These are phyloP conservation scores for Rhyacophila brunnea DNA, from an alignment of 1,140 invertebrate species.

Conservation along the genomic window DNA sequence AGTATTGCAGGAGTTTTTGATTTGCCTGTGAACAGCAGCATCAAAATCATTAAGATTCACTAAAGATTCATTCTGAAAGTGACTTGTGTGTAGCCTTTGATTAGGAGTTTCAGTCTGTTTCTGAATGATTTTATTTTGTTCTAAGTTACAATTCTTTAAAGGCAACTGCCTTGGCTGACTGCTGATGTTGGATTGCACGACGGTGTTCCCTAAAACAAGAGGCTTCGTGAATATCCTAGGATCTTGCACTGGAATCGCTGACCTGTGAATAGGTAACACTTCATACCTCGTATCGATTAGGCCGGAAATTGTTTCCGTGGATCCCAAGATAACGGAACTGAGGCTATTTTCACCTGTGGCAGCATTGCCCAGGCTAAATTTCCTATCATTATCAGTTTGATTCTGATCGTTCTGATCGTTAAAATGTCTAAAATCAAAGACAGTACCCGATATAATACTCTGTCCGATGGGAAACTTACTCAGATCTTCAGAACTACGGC, in stretches of 20 bases:
- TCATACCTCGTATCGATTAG: slow-evolving; percentile 61
- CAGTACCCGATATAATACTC: slow-evolving; percentile 29
- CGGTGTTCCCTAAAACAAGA: neutral
- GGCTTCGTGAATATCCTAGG: slow-evolving; percentile 33
- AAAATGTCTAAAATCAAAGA: slow-evolving; percentile 31
- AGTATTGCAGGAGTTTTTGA: too few species aligned
- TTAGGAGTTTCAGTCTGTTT: too few species aligned
- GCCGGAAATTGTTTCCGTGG: slow-evolving; percentile 66
- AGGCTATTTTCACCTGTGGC: slow-evolving; percentile 30
- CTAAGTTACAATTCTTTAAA: too few species aligned
- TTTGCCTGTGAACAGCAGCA: too few species aligned
- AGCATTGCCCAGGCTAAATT: slow-evolving; percentile 21
- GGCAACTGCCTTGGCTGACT: too few species aligned
- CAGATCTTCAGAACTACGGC: slow-evolving; percentile 33
- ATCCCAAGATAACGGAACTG: slow-evolving; percentile 56
- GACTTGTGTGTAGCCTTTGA: too few species aligned
- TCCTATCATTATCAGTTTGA: slow-evolving; percentile 11
- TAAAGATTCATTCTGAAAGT: too few species aligned
- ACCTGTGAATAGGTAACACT: slow-evolving; percentile 34
- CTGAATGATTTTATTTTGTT: too few species aligned
- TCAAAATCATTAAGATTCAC: too few species aligned
- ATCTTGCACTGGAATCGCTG: slow-evolving; percentile 23
- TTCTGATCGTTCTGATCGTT: slow-evolving; percentile 14
- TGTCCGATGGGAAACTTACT: slow-evolving; percentile 27
- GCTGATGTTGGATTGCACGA: too few species aligned